phyloP scores from a whole-genome alignment of 1,140 invertebrate genomes.

The Potamilus streckersoni region DNA sequence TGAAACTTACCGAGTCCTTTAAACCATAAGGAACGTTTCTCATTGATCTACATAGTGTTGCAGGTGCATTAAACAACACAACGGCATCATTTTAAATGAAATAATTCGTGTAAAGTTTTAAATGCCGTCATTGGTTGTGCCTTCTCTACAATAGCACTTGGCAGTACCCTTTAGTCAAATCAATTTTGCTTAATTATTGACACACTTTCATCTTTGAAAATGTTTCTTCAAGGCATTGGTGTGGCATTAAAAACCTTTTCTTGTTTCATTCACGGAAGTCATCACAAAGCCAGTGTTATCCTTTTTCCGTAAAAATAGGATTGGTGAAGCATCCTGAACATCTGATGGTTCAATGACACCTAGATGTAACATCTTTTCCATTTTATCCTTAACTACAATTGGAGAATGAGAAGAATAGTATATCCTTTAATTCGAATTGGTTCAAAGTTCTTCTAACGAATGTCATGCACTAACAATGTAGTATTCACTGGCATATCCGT shows the following conservation, averaged over 20 bases:
- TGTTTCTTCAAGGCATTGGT: not conserved
- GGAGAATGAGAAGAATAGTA: not conserved
- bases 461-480: too few species aligned
- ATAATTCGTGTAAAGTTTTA: not conserved
- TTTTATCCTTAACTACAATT: not conserved
- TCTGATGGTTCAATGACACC: not conserved
- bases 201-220: not conserved
- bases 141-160: not conserved
- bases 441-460: too few species aligned
- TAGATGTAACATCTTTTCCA: not conserved
- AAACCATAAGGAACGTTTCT: not conserved
- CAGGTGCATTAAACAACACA: not conserved
- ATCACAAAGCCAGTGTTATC: not conserved
- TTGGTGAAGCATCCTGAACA: not conserved
- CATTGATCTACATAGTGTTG: not conserved
- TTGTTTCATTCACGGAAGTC: not conserved
- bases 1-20: not conserved
- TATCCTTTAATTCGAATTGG: not conserved
- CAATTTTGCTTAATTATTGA: not conserved
- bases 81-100: not conserved
- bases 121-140: conserved; percentile 1
- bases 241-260: not conserved
- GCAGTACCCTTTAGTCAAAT: not conserved
- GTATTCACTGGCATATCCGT: too few species aligned
- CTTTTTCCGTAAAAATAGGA: not conserved